Conservation (phyloP, 2,113 vertebrate genomes). For the Oreotragus oreotragus region DNA sequence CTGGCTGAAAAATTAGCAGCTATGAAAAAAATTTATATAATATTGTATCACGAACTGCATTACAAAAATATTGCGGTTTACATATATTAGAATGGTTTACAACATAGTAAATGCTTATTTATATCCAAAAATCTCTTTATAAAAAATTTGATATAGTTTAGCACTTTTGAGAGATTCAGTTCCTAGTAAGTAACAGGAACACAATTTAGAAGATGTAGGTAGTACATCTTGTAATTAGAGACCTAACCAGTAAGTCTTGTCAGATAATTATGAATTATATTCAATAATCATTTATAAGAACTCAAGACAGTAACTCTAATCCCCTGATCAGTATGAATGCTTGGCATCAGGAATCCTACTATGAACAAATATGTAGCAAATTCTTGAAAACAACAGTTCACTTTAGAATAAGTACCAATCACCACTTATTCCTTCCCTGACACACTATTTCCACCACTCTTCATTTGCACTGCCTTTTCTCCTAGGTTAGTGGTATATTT, state of each 20-base stretch:
- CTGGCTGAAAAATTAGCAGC: constrained; percentile 71
- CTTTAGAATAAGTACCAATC: background rate
- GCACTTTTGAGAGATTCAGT: constrained; percentile 32
- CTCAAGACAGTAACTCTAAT: background rate
- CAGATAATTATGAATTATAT: background rate
- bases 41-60: constrained; percentile 52
- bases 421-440: background rate
- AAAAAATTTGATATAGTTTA: constrained; percentile 17
- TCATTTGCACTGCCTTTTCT: background rate
- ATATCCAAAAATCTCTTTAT: constrained; percentile 34
- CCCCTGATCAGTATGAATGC: background rate
- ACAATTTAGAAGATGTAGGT: background rate
- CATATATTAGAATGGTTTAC: constrained; percentile 58
- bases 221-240: background rate
- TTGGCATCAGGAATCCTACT: background rate
- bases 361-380: background rate
- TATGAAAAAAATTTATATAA: constrained; percentile 75
- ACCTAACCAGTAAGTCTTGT: background rate
- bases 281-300: background rate
- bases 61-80: constrained; percentile 35
- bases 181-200: constrained; percentile 20
- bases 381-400: background rate
- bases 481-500: background rate
- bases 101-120: constrained; percentile 32
- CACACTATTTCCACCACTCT: background rate